Evolutionary conservation across 2,797 vertebrate species (phyloP).

Genomic region (Amazona finschi): DNA sequence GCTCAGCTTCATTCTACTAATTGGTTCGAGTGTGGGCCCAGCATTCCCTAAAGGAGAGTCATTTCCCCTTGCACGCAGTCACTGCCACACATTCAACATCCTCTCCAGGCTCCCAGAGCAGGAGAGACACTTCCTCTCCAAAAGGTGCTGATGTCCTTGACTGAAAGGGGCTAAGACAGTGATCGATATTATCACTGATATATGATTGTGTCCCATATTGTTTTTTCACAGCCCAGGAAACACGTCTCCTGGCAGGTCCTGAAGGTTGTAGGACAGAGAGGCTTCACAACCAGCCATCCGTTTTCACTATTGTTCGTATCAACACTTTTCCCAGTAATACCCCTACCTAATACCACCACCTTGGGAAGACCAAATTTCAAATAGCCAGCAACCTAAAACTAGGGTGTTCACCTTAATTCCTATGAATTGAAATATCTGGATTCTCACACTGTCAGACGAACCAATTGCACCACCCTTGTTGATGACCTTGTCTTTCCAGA

Average conservation of each 20-base stretch:
- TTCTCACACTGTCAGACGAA: not conserved
- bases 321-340: not conserved
- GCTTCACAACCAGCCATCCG: not conserved
- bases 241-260: slow-evolving; percentile 52
- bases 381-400: not conserved
- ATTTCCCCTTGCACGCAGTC: not conserved
- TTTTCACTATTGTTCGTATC: slow-evolving; percentile 7
- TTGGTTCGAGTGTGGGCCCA: not conserved
- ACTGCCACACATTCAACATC: accelerated
- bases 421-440: not conserved
- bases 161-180: slow-evolving; percentile 28
- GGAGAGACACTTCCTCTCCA: not conserved
- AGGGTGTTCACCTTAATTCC: not conserved
- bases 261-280: slow-evolving; percentile 59
- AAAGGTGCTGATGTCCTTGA: slow-evolving; percentile 44
- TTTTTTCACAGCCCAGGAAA: slow-evolving; percentile 63
- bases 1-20: slow-evolving; percentile 49
- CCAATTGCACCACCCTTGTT: not conserved
- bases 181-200: slow-evolving; percentile 56
- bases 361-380: not conserved
- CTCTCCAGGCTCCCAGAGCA: not conserved
- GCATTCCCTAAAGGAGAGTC: not conserved
- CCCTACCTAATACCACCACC: not conserved
- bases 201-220: slow-evolving; percentile 51
- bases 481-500: slow-evolving; percentile 7